phyloP scores from a whole-genome alignment of 2,797 vertebrate species.

The Artibeus lituratus region DNA sequence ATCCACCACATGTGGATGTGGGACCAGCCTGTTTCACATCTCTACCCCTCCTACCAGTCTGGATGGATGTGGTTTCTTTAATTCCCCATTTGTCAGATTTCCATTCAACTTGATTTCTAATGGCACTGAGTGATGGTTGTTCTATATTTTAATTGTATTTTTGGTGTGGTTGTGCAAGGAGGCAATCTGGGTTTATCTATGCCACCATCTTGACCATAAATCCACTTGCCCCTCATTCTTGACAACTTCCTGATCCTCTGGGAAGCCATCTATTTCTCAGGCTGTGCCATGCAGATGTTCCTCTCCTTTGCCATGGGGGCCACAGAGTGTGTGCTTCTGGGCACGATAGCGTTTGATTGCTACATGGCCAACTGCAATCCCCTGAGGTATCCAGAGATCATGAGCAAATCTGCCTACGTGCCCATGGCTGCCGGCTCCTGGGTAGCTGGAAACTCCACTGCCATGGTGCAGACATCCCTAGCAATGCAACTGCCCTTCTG shows the following conservation, averaged over 20 bases:
- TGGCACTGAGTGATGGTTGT: no score
- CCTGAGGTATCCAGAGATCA: constrained; percentile 31
- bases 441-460: neutral
- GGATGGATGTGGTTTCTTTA: no score
- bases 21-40: no score
- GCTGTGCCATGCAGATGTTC: constrained; percentile 46
- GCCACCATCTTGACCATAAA: no score
- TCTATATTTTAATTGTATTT: no score
- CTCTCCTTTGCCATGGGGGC: constrained; percentile 62
- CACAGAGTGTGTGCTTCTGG: constrained; percentile 52
- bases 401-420: constrained; percentile 30
- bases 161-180: no score
- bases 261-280: constrained; percentile 52
- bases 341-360: constrained; percentile 48
- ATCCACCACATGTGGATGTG: no score
- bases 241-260: neutral
- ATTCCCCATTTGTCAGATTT: no score
- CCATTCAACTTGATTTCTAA: no score
- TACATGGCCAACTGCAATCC: constrained; percentile 61
- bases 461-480: constrained; percentile 21
- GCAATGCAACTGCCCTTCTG: constrained; percentile 48
- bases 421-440: constrained; percentile 30
- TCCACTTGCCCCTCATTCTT: neutral
- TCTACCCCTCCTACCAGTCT: no score
- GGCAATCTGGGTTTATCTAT: no score